Evolutionary conservation across 2,797 vertebrate genomes (phyloP).

Genomic region (Artibeus jamaicensis): DNA sequence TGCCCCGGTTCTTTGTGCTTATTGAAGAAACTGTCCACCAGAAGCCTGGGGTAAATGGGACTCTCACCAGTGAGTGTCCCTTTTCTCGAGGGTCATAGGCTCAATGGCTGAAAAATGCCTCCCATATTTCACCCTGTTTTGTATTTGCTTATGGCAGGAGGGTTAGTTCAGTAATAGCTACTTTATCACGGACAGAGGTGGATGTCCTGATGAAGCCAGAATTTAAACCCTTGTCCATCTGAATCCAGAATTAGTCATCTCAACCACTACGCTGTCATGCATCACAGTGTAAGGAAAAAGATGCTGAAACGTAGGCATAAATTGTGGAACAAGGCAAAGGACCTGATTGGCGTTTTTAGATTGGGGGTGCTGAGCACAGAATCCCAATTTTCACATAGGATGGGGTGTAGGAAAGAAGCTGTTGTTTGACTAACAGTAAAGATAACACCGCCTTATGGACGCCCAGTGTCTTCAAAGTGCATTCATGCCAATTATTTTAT

Average conservation of each 20-base stretch:
- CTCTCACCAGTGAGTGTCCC: neutral
- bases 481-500: neutral
- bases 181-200: neutral
- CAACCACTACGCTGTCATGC: neutral
- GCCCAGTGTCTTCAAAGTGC: neutral
- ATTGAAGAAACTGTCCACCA: neutral
- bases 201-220: neutral
- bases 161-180: neutral
- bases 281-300: neutral
- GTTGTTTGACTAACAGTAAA: neutral
- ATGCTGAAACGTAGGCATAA: neutral
- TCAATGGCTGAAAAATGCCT: neutral
- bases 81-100: neutral
- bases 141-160: neutral
- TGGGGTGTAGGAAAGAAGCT: neutral
- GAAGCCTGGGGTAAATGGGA: neutral
- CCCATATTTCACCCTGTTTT: neutral
- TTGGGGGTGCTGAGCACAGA: neutral
- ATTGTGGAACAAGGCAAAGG: neutral
- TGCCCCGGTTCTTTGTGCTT: neutral
- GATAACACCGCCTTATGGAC: neutral
- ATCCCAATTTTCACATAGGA: neutral
- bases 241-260: neutral
- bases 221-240: neutral
- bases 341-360: neutral